Evolutionary conservation across 2,113 vertebrate species (phyloP).

Genomic region (Patagioenas fasciata): DNA sequence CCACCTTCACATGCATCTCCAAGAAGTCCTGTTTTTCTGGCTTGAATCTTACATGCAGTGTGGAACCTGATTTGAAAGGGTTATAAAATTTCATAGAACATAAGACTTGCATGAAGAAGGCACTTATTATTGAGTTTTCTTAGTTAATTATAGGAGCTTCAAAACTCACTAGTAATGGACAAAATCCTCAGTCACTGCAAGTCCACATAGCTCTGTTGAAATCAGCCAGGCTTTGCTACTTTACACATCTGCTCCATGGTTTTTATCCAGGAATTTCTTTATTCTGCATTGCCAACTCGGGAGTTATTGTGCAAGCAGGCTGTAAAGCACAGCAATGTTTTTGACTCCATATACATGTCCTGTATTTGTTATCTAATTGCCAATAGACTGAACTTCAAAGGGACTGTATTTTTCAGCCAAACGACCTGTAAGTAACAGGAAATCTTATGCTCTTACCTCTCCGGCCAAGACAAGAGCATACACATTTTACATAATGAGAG

Average conservation of each 20-base stretch:
- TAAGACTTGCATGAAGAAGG: background rate
- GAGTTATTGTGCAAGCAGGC: slow-evolving; percentile 36
- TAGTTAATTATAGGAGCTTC: background rate
- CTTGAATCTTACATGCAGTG: background rate
- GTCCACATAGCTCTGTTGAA: background rate
- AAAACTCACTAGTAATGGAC: background rate
- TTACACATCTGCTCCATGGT: background rate
- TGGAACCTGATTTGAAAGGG: background rate
- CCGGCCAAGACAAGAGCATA: slow-evolving; percentile 48
- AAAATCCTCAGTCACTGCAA: background rate
- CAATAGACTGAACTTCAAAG: slow-evolving; percentile 63
- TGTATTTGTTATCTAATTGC: slow-evolving; percentile 73
- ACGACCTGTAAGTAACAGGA: slow-evolving; percentile 60
- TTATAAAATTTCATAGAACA: background rate
- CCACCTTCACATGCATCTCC: background rate
- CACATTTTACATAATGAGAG: slow-evolving; percentile 65
- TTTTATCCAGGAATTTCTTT: slow-evolving; percentile 16
- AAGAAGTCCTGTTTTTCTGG: background rate
- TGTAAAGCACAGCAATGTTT: slow-evolving; percentile 57
- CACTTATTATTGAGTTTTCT: background rate
- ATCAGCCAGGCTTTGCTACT: background rate
- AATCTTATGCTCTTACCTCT: slow-evolving; percentile 53
- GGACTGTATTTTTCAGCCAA: slow-evolving; percentile 65
- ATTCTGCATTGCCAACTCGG: background rate
- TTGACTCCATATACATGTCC: slow-evolving; percentile 60